These are phyloP conservation scores for Hippoglossus stenolepis DNA, from an alignment of 2,113 vertebrate genomes.

Conservation along the genomic window DNA sequence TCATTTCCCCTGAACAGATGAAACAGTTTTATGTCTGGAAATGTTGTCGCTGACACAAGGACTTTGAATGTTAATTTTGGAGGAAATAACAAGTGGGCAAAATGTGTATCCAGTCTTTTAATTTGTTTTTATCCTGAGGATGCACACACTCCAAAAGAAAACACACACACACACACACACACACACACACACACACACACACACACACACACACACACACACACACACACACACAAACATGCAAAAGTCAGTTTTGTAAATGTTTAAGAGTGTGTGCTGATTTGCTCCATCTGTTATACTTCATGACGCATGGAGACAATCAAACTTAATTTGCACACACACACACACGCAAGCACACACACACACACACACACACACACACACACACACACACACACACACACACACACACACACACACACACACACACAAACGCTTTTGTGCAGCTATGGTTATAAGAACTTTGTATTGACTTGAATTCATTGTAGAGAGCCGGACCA, in stretches of 20 bases:
- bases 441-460: too few species aligned
- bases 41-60: not conserved
- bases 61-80: not conserved
- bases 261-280: too few species aligned
- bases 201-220: too few species aligned
- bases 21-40: not conserved
- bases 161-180: too few species aligned
- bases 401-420: conserved; percentile 6
- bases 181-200: too few species aligned
- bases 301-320: too few species aligned
- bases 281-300: too few species aligned
- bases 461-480: too few species aligned
- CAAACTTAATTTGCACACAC: not conserved
- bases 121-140: conserved; percentile 30
- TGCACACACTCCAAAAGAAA: conserved; percentile 3
- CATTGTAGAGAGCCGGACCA: too few species aligned
- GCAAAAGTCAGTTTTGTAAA: too few species aligned
- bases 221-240: too few species aligned
- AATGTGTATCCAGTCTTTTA: conserved; percentile 51
- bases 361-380: conserved; percentile 4
- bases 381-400: not conserved
- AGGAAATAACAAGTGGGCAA: not conserved
- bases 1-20: not conserved
- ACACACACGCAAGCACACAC: not conserved
- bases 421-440: not conserved